Percentiles rank a stretch among this genome's conserved stretches.
phyloP scores from a whole-genome alignment of 2,113 vertebrate species.

The Hippocampus guttulatus region DNA sequence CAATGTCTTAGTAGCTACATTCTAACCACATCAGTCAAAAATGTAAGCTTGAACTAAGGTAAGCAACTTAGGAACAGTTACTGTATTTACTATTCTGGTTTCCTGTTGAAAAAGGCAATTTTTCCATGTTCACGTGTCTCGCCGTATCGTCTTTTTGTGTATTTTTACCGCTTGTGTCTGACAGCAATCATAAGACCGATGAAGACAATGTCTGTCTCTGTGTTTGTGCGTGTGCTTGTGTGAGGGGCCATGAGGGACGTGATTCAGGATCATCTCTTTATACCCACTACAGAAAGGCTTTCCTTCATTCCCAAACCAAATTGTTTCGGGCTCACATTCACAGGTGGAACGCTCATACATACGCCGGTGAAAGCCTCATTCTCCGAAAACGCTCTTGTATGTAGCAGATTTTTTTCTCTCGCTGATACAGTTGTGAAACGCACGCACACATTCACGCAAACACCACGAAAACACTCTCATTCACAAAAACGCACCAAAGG shows the following conservation, averaged over 20 bases:
- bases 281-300: too few species aligned
- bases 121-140: not conserved
- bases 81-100: not conserved
- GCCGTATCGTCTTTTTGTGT: slow-evolving; percentile 7
- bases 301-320: too few species aligned
- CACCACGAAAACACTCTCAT: too few species aligned
- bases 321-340: too few species aligned
- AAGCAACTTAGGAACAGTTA: not conserved
- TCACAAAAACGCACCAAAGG: too few species aligned
- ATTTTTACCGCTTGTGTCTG: slow-evolving; percentile 16
- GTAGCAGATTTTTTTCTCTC: too few species aligned
- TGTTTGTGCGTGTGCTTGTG: slow-evolving; percentile 26
- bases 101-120: not conserved
- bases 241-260: not conserved
- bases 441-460: too few species aligned
- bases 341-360: too few species aligned
- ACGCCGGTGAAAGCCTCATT: too few species aligned
- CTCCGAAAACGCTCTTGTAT: too few species aligned
- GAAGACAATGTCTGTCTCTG: slow-evolving; percentile 27
- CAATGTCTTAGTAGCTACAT: not conserved
- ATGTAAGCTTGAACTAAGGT: not conserved
- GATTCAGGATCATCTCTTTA: not conserved
- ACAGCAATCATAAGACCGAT: not conserved
- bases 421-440: too few species aligned
- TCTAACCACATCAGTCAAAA: not conserved